phyloP scores from a whole-genome alignment of 2,888 invertebrate species.

The Hirtodrosophila duncani region DNA sequence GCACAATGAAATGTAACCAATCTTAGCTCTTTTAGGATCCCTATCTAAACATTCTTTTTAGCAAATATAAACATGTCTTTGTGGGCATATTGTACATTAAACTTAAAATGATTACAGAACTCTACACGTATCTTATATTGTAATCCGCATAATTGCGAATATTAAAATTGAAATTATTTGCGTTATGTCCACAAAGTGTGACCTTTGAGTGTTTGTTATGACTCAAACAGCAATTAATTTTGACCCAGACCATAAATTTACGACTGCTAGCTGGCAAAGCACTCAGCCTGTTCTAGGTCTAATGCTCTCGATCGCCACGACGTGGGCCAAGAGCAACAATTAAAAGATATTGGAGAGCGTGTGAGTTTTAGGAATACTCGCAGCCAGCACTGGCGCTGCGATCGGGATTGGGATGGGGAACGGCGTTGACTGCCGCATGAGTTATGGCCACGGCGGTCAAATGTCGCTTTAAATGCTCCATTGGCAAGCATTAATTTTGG shows the following conservation, averaged over 20 bases:
- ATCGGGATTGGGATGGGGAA: slow-evolving; percentile 19
- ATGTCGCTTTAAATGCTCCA: slow-evolving; percentile 66
- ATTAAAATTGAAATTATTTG: no score
- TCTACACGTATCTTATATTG: no score
- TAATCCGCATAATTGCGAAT: no score
- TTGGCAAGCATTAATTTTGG: slow-evolving; percentile 64
- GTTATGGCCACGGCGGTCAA: slow-evolving; percentile 53
- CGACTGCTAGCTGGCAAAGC: slow-evolving; percentile 54
- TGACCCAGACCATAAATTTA: slow-evolving; percentile 65
- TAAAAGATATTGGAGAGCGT: slow-evolving; percentile 1
- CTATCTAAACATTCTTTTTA: no score
- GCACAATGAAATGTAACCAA: no score
- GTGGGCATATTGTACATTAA: no score
- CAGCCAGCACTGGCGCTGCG: slow-evolving; percentile 20
- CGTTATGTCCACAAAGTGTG: no score
- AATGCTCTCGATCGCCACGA: slow-evolving; percentile 48
- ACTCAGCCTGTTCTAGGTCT: slow-evolving; percentile 39
- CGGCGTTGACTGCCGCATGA: slow-evolving; percentile 42
- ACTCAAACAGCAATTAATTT: slow-evolving; percentile 75
- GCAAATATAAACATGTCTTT: no score
- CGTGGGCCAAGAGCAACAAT: slow-evolving; percentile 35
- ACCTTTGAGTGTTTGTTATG: no score
- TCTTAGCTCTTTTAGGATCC: no score
- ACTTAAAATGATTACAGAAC: no score
- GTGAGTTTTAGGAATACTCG: slow-evolving; percentile 3